A percentile compares a stretch with the other conserved stretches of the same genome.
phyloP scores from a whole-genome alignment of 2,888 invertebrate genomes.

The Cynaeus angustus region DNA sequence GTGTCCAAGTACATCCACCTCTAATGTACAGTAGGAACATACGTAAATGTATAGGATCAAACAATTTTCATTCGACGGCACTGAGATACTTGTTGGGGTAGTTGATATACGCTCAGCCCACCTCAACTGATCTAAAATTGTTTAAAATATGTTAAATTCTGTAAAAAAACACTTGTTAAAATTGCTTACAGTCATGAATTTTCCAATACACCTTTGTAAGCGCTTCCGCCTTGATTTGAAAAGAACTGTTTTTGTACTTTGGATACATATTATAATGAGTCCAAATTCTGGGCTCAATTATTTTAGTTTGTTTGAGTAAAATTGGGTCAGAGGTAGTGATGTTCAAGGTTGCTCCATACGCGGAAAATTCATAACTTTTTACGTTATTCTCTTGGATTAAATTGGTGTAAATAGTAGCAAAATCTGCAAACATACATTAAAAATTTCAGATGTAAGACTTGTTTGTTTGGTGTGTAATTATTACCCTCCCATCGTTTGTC shows the following conservation, averaged over 20 bases:
- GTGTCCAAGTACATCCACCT: neutral
- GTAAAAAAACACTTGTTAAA: too few species aligned
- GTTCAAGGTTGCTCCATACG: neutral
- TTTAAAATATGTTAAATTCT: too few species aligned
- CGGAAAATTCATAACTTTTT: neutral
- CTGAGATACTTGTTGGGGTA: neutral
- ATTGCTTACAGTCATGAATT: neutral
- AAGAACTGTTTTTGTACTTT: too few species aligned
- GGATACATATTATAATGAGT: too few species aligned
- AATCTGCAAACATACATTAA: too few species aligned
- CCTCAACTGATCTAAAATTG: neutral
- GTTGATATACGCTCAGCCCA: neutral
- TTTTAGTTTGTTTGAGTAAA: neutral
- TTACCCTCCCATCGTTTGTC: conserved; percentile 5
- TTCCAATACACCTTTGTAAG: neutral
- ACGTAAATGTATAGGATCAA: neutral
- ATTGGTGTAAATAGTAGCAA: neutral
- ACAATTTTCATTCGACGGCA: neutral
- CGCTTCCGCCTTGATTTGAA: neutral
- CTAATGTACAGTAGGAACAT: neutral
- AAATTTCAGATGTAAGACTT: too few species aligned
- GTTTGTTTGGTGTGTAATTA: too few species aligned
- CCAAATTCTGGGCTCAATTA: too few species aligned
- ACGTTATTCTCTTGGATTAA: too few species aligned
- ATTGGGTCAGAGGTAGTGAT: neutral